Evolutionary conservation across 2,113 vertebrate genomes (phyloP).

Genomic region (Reinhardtius hippoglossoides): DNA sequence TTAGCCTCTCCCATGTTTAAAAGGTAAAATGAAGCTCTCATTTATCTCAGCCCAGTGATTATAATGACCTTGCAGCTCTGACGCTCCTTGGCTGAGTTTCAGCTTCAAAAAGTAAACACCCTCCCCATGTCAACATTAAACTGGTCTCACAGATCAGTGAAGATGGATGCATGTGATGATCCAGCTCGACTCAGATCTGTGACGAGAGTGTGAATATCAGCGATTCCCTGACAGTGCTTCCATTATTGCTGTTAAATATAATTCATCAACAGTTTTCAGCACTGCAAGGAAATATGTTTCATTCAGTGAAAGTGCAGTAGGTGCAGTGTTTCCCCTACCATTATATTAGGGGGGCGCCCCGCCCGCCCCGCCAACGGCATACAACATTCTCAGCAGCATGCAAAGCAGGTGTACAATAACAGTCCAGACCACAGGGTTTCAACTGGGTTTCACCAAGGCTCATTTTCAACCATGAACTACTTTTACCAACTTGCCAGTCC

Average conservation of each 20-base stretch:
- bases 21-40: background rate
- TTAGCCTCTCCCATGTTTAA: background rate
- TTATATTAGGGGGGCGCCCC: too few relatives aligned
- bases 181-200: background rate
- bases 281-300: background rate
- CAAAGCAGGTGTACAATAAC: too few relatives aligned
- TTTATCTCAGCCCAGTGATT: background rate
- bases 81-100: constrained; percentile 11
- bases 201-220: background rate
- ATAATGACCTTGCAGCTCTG: background rate
- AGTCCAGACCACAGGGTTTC: too few relatives aligned
- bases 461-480: too few relatives aligned
- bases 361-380: too few relatives aligned
- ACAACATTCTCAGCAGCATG: too few relatives aligned
- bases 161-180: background rate
- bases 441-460: too few relatives aligned
- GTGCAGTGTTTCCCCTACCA: too few relatives aligned
- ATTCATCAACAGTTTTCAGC: background rate
- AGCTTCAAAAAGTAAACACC: background rate
- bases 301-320: too few relatives aligned
- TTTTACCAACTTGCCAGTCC: too few relatives aligned
- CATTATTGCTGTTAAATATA: too few relatives aligned
- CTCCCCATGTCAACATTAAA: constrained; percentile 4
- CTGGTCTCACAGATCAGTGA: background rate
- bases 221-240: background rate